Evolutionary conservation across 2,888 invertebrate genomes (phyloP), one percentile per base, ranked within the genome.

Genomic region (Polymixis flavicincta): DNA sequence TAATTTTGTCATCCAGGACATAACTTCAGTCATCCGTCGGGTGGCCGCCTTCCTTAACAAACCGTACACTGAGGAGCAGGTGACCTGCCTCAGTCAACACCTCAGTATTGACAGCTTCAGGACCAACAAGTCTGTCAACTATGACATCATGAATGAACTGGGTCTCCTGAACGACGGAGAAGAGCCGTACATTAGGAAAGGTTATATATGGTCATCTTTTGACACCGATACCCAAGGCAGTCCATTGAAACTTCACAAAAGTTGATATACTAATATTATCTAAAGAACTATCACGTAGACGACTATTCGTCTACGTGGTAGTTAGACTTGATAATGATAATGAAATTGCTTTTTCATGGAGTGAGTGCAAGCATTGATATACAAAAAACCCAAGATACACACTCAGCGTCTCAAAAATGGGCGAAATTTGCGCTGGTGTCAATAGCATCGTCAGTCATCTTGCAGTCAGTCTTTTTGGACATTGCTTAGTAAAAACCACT

Each of bases 31-130:
- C 32, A 71, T 85, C 25, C 76, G 67, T 13, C 76, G 71, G 0
- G 85, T 85, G 8, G 75, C 82, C 0, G 50, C 37, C 11, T 85
- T 85, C 42, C 67, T 85, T 17, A 72, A 74, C 54, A 83, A 83
- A 32, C 28, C 68, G 3, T 68, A 48, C 32, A 54, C 32, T 11
- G 78, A 79, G n/a, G 95, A 97, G 42, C 96, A 98, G 88, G 88
- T 98, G 0, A 87, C 93, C 0, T 91, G 92, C 42, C 93, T 98
- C 14, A 94, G 95, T 1, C 91, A 97, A 4, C 98, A 98, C 91
- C 96, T 98, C 80, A 96, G 97, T 85, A 98, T 99, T 81, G 96
- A 97, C n/a, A 98, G 97, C 89, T 98, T 99, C 94, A 97, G 97
- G 71, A 95, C 97, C 8, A 98, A 98, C 93, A 96, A 93, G 98